phyloP scores from a whole-genome alignment of 2,113 vertebrate species.

The Montifringilla adamsi region DNA sequence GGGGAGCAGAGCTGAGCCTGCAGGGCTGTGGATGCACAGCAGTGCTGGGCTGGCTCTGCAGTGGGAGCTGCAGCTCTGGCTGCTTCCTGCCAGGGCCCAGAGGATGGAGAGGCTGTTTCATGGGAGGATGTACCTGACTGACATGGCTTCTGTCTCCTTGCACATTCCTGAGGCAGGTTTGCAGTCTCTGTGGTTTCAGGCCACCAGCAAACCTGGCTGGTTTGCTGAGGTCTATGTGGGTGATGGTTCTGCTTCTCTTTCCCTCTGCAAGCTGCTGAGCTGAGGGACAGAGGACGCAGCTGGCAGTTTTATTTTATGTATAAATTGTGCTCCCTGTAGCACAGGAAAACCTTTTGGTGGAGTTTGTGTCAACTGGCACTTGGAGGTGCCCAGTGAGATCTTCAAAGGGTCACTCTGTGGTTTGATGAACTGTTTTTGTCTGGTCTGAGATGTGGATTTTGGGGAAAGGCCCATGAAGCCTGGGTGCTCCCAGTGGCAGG shows the following conservation, averaged over 20 bases:
- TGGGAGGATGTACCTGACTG: background rate
- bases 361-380: background rate
- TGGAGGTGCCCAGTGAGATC: background rate
- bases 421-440: background rate
- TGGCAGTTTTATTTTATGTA: background rate
- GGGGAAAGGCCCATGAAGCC: rapidly evolving
- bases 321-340: background rate
- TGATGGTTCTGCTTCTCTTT: background rate
- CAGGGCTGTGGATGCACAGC: background rate
- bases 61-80: background rate
- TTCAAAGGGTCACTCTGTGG: background rate
- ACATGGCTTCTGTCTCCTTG: background rate
- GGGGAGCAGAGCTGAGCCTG: background rate
- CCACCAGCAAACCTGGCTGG: background rate
- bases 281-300: background rate
- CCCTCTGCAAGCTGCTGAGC: background rate
- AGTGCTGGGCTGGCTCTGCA: background rate
- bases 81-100: background rate
- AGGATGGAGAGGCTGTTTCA: background rate
- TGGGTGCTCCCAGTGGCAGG: background rate
- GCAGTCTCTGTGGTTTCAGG: background rate
- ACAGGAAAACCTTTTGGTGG: background rate
- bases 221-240: background rate
- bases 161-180: background rate
- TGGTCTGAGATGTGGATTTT: background rate